Evolutionary conservation across 2,797 vertebrate genomes (phyloP), one percentile per base, ranked within the genome.

Genomic region (Chrosomus eos): DNA sequence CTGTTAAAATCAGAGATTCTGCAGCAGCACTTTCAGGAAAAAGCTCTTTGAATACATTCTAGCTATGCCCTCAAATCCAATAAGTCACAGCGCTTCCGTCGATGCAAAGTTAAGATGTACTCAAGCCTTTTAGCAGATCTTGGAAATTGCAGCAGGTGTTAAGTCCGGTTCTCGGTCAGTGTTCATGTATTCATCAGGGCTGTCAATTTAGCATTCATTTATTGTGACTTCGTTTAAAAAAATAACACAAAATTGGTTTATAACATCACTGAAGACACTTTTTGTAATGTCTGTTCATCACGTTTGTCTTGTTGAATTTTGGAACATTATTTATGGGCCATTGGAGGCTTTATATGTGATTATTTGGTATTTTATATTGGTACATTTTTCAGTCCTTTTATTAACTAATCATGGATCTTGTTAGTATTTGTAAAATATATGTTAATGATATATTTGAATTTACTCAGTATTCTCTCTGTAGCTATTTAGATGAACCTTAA

Each of bases 1-100:
- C 68, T 74, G 62, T 23, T 71, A 43, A 70, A 81, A 70, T 67
- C 33, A 73, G 67, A 87, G 60, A 64, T 86, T 70, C 45, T 58
- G 70, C 33, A 81, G 60, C 40, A 13, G 18, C 38, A 40, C 38
- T 31, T 55, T 53, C 45, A n/a, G 48, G 48, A 73, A 55, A 66
- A 53, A 72, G 62, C 62, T 36, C 62, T 18, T 31, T 23, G 60
- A 40, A 80, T 48, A 67, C 40, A 67, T 67, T 80, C 40, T 48
- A 62, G 21, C n/a, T 80, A 67, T 10, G 3, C 40, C 60, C 77
- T 48, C 28, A 80, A 80, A 80, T 80, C 60, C 77, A 67, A 66
- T 80, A 80, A 48, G 43, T 80, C 75, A 77, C 75, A 77, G 23
- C 8, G 5, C 53, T 8, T 77, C 40, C 11, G 28, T 67, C 13